These are phyloP conservation scores for Nineta flava DNA, from an alignment of 2,888 invertebrate genomes.

Conservation along the genomic window DNA sequence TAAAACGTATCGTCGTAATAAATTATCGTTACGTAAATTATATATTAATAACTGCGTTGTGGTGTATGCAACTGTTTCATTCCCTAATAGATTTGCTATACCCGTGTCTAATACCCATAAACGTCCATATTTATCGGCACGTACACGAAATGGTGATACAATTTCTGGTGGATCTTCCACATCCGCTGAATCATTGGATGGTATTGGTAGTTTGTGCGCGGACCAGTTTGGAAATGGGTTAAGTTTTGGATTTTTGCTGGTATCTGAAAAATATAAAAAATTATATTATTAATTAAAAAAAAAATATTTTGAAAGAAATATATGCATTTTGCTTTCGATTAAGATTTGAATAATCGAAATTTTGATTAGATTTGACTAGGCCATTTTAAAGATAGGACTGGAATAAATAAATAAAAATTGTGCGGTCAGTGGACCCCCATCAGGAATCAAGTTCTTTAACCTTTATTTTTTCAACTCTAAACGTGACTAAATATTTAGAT, in stretches of 20 bases:
- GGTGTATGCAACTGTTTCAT: slow-evolving; percentile 28
- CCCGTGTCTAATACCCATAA: slow-evolving; percentile 70
- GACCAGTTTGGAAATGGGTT: slow-evolving; percentile 71
- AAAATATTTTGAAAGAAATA: no score
- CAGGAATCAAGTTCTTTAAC: no score
- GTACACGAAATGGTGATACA: slow-evolving; percentile 54
- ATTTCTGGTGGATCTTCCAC: slow-evolving; percentile 37
- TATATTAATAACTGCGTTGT: slow-evolving; percentile 53
- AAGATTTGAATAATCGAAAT: no score
- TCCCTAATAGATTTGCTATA: slow-evolving; percentile 39
- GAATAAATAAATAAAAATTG: no score
- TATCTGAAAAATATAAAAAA: slow-evolving; percentile 34
- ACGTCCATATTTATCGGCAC: slow-evolving; percentile 58
- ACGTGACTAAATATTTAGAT: no score
- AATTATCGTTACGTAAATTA: slow-evolving; percentile 50
- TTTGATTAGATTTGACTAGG: no score
- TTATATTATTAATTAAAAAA: neutral
- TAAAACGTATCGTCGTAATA: slow-evolving; percentile 48
- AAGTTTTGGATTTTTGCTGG: slow-evolving; percentile 47
- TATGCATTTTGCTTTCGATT: no score
- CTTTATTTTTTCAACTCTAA: no score
- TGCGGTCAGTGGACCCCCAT: no score
- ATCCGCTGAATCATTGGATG: slow-evolving; percentile 7
- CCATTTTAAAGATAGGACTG: no score
- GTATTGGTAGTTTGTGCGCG: slow-evolving; percentile 40